Evolutionary conservation across 2,888 invertebrate genomes (phyloP).

Genomic region (Eupithecia dodoneata): DNA sequence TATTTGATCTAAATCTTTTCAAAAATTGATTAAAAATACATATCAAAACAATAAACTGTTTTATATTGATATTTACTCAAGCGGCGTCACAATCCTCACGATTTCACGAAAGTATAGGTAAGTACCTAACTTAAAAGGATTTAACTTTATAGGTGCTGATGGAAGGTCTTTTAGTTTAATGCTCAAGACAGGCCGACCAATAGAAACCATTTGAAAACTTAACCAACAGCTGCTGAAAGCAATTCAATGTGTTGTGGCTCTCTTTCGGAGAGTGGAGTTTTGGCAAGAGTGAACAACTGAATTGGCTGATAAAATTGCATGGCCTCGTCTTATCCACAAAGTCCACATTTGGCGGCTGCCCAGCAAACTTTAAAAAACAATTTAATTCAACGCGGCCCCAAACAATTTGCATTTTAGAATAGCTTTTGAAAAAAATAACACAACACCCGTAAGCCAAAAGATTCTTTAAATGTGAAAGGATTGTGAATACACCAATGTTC

Average conservation of each 20-base stretch:
- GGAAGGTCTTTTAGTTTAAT: neutral
- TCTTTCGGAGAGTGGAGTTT: constrained; percentile 18
- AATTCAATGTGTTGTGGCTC: constrained; percentile 15
- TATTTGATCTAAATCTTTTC: neutral
- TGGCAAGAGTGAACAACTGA: constrained; percentile 39
- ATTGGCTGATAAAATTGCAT: constrained; percentile 38
- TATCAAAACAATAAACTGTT: neutral
- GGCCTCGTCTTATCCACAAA: constrained; percentile 39
- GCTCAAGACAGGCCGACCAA: neutral
- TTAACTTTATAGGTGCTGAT: neutral
- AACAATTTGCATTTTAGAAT: constrained; percentile 36
- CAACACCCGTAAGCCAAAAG: neutral
- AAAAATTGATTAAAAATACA: neutral
- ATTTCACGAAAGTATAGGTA: neutral
- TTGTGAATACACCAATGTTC: neutral
- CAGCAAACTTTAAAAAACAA: constrained; percentile 37
- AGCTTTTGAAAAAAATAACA: constrained; percentile 11
- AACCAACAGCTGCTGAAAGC: constrained; percentile 1
- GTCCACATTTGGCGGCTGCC: constrained; percentile 38
- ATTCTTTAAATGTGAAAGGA: neutral
- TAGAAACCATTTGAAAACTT: neutral
- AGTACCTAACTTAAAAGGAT: neutral
- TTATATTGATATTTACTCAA: neutral
- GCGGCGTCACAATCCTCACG: neutral
- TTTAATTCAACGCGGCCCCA: constrained; percentile 36